Conservation (phyloP, 2,113 vertebrate species). For the Nesogale talazaci region DNA sequence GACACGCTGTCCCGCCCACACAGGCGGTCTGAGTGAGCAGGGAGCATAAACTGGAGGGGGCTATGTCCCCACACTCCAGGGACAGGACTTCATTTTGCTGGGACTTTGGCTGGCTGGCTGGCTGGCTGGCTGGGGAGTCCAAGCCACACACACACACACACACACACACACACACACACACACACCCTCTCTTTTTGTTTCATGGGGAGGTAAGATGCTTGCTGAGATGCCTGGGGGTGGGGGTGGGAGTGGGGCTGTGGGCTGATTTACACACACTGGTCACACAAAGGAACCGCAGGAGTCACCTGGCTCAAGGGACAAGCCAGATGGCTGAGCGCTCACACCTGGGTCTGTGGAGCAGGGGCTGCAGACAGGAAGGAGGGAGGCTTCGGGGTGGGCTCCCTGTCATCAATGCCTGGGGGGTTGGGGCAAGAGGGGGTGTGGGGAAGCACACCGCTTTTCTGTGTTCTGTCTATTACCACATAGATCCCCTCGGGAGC, state of each 20-base stretch:
- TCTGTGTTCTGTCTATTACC: background rate
- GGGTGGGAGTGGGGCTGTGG: no score
- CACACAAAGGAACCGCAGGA: no score
- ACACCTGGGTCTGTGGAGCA: background rate
- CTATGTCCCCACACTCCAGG: fast-evolving
- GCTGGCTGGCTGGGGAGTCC: background rate
- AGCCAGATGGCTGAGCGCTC: background rate
- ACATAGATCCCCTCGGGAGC: background rate
- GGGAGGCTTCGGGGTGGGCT: background rate
- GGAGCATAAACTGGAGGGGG: background rate
- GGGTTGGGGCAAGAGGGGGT: background rate
- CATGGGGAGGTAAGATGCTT: background rate
- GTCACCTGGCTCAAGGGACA: background rate
- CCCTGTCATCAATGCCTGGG: fast-evolving
- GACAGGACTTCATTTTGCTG: background rate
- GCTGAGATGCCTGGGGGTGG: background rate
- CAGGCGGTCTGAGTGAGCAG: background rate
- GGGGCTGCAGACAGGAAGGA: background rate
- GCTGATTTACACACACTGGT: background rate
- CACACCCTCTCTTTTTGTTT: background rate
- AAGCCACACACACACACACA: fast-evolving
- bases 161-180: background rate
- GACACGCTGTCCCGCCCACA: background rate
- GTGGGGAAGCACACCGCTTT: background rate
- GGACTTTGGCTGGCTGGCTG: background rate